Evolutionary conservation across 2,113 vertebrate species (phyloP), one percentile per base, ranked within the genome.

Genomic region (Perca flavescens): DNA sequence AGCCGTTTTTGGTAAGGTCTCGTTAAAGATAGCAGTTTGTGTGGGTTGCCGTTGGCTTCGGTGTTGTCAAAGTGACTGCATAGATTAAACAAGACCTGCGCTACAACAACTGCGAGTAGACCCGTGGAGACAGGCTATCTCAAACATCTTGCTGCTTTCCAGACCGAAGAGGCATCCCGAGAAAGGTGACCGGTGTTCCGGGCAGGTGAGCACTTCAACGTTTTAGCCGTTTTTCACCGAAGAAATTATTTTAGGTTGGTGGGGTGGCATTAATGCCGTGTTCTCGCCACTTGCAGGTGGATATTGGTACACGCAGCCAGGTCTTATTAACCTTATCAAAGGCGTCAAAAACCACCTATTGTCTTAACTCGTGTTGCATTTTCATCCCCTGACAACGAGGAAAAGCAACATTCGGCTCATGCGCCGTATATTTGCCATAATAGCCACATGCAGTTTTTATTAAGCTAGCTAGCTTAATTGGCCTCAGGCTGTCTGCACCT

Each of bases 161-260:
- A 12, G 14, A 64, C 43, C 28, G 77, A 74, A 53, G 67, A 53
- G 47, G 47, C 69, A 21, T 28, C 74, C 57, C 77, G 71, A 73
- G 16, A 64, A 80, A 81, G 88, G 86, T 76, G 84, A 80, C 53
- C 62, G 49, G 69, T 40, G 40, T 40, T 10, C 40, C 40, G 43
- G 69, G 28, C 89, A 92, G 92, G 91, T 90, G 84, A 92, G 90
- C 56, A 1, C 74, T 5, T 52, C 57, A 13, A 14, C 66, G 66
- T 60, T 11, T 12, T 7, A 1, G 40, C 5, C 16, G 49, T 13
- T 52, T 25, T 50, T 67, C 31, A 64, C 8, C 6, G 21, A n/a
- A 21, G 17, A 4, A 58, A 52, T 73, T 65, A 15, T 8, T 56
- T 56, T 34, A 19, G 11, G 19, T 60, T 19, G 43, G 14, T 1